Percentiles rank a stretch among this genome's conserved stretches.
Conservation (phyloP, 23 tunicate genomes). For the Clavelina lepadiformis region DNA sequence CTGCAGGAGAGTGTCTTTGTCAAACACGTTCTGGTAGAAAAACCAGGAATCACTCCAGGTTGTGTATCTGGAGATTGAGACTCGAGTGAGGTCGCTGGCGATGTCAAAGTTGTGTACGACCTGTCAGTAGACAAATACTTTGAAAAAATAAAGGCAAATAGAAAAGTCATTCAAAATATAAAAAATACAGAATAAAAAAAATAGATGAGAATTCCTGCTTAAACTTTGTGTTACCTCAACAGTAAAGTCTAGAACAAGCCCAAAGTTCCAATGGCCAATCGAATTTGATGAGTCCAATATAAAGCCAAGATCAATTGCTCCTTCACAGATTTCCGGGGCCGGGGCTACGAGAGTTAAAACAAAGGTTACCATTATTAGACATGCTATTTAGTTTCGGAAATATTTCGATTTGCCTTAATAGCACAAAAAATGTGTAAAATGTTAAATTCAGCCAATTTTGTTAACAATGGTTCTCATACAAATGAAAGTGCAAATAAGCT, state of each 20-base stretch:
- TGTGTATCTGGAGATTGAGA: conserved; percentile 62
- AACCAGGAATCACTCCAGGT: conserved; percentile 71
- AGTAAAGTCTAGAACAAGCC: conserved; percentile 55
- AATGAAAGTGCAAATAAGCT: no score
- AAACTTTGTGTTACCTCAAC: conserved; percentile 25
- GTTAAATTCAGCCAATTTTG: no score
- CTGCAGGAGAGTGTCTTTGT: conserved; percentile 35
- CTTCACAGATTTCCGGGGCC: no score
- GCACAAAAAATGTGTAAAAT: no score
- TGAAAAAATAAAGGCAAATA: not conserved
- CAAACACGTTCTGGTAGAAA: conserved; percentile 30
- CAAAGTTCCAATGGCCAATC: conserved; percentile 71
- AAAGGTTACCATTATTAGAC: no score
- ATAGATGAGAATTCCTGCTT: not conserved
- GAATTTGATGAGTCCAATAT: conserved; percentile 81
- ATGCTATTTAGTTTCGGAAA: no score
- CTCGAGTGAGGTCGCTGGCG: conserved; percentile 34
- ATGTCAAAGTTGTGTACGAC: conserved; percentile 46
- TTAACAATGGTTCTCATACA: no score
- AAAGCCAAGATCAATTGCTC: conserved; percentile 42
- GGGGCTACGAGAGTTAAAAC: no score
- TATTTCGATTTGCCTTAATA: no score
- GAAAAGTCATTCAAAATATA: not conserved
- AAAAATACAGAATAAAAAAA: not conserved
- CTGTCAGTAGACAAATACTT: conserved; percentile 19